phyloP scores from a whole-genome alignment of 1,140 invertebrate genomes.

The Eulimnadia texana region DNA sequence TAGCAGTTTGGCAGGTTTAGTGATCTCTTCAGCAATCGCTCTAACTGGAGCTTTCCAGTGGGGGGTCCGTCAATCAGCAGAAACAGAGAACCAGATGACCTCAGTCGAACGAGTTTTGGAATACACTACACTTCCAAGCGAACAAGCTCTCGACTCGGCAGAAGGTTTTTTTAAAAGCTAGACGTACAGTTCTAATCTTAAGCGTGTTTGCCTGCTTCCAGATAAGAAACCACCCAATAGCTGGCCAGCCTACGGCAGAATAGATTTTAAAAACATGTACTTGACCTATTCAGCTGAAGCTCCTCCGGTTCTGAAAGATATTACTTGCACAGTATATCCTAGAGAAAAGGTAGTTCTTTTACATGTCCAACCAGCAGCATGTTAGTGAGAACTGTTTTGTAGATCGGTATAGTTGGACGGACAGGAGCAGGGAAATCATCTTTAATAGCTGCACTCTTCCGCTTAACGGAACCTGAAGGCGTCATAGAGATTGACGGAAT shows the following conservation, averaged over 20 bases:
- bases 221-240: neutral
- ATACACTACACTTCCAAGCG: slow-evolving; percentile 29
- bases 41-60: slow-evolving; percentile 40
- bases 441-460: slow-evolving; percentile 44
- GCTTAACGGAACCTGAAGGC: slow-evolving; percentile 33
- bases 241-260: slow-evolving; percentile 54
- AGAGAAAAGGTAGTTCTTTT: slow-evolving; percentile 42
- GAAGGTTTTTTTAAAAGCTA: slow-evolving; percentile 21
- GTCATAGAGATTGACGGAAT: slow-evolving; percentile 49
- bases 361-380: neutral
- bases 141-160: slow-evolving; percentile 26
- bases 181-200: no score
- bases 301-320: slow-evolving; percentile 50
- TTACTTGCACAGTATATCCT: slow-evolving; percentile 50
- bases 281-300: slow-evolving; percentile 44
- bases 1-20: slow-evolving; percentile 34
- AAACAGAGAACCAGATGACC: slow-evolving; percentile 33
- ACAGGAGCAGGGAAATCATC: slow-evolving; percentile 70
- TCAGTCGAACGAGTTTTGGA: slow-evolving; percentile 37
- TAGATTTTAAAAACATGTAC: slow-evolving; percentile 49
- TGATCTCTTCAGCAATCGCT: slow-evolving; percentile 35
- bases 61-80: slow-evolving; percentile 37
- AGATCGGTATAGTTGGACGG: slow-evolving; percentile 46
- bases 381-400: neutral
- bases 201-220: slow-evolving; percentile 18